These are phyloP conservation scores for Drosophila nr. perissopoda DNA, from an alignment of 2,888 invertebrate genomes.

Conservation along the genomic window DNA sequence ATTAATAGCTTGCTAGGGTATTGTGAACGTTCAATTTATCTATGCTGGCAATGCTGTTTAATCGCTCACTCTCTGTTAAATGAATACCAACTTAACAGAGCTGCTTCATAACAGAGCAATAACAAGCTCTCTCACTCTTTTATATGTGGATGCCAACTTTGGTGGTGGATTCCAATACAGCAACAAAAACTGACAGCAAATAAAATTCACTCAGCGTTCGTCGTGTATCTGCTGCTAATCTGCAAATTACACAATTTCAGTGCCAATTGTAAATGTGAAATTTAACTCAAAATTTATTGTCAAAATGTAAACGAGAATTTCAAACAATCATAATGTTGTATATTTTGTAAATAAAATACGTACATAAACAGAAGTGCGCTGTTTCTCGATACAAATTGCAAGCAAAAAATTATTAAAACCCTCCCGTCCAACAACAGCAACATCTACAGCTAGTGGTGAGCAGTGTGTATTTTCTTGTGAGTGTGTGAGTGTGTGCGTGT, in stretches of 20 bases:
- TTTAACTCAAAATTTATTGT: slow-evolving; percentile 43
- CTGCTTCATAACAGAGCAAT: slow-evolving; percentile 34
- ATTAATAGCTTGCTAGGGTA: neutral
- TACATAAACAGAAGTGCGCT: slow-evolving; percentile 16
- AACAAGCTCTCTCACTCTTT: slow-evolving; percentile 46
- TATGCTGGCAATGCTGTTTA: slow-evolving; percentile 59
- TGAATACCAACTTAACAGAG: slow-evolving; percentile 19
- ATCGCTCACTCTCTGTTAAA: slow-evolving; percentile 5
- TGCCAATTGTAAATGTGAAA: slow-evolving; percentile 58
- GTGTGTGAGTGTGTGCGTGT: slow-evolving; percentile 19
- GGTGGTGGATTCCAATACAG: slow-evolving; percentile 71
- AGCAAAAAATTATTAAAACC: slow-evolving; percentile 23
- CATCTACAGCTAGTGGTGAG: slow-evolving; percentile 12
- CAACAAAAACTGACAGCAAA: slow-evolving; percentile 50
- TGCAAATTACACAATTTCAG: slow-evolving; percentile 75
- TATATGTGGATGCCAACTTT: slow-evolving; percentile 43
- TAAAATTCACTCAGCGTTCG: slow-evolving; percentile 53
- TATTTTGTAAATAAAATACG: slow-evolving; percentile 34
- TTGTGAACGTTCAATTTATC: slow-evolving; percentile 4
- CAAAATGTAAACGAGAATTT: slow-evolving; percentile 51
- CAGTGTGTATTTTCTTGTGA: slow-evolving; percentile 32
- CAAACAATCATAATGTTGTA: slow-evolving; percentile 17
- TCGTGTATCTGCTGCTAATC: slow-evolving; percentile 72
- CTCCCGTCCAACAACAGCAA: slow-evolving; percentile 32
- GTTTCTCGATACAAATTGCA: slow-evolving; percentile 16